Base-by-base conservation (phyloP, 2,797 vertebrate genomes). In the Tenualosa thibaudeaui region DNA sequence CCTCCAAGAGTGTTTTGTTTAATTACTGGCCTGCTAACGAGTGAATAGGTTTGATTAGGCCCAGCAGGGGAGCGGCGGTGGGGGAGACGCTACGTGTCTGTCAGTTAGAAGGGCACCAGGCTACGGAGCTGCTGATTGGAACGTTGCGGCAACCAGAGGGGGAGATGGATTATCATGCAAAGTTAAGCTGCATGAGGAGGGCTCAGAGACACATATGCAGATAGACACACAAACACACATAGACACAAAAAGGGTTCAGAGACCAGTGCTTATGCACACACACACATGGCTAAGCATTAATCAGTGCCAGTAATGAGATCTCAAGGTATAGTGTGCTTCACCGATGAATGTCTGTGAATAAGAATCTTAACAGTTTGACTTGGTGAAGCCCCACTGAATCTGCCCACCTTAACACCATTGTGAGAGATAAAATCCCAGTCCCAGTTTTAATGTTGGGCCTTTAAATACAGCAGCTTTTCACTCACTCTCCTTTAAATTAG, bases 1-100 rank as follows among this genome's bases (percentile, higher is more conserved):
- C 92, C 90, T 90, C 88, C 87, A 90, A 90, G 90, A 86, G 91
- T 89, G 87, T 91, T 95, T 92, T 91, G 90, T 91, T 91, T 94
- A 94, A 93, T 94, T 93, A 91, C 90, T 81, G 81, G 88, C 40
- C 86, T 62, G 9, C 90, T 93, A 93, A 93, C 89, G 91, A 93
- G 90, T 88, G 81, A 87, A 81, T 84, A 83, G 86, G 85, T 93
- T 90, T 93, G 92, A 93, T 93, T 93, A 90, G 88, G 81, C 90
- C 86, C 90, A 89, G 92, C 89, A 81, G 88, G 91, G 68, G 71
- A 0, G 31, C n/a, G 58, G 17, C 3, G 58, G 60, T 24, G 22
- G 60, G 71, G 62, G 90, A 87, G 88, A 90, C 40, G 81, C 82
- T 43, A 51, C 24, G 43, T 56, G 50, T 46, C 85, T 89, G 89